A percentile compares a stretch with the other conserved stretches of the same genome.
phyloP scores from a whole-genome alignment of 2,888 invertebrate species.

The Drosophila ochracea region DNA sequence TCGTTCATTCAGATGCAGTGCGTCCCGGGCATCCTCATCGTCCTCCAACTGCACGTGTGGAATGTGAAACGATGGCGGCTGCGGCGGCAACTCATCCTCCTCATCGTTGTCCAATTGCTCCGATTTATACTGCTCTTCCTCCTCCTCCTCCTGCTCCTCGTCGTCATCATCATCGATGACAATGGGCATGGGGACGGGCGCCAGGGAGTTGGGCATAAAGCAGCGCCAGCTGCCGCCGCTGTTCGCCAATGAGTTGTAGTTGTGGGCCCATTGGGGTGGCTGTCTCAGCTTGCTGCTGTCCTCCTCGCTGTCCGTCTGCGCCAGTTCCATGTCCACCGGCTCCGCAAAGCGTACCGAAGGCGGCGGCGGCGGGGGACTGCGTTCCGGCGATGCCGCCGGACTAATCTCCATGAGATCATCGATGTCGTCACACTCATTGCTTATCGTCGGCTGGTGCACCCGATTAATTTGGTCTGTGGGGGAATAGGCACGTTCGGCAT shows the following conservation, averaged over 20 bases:
- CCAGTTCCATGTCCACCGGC: slow-evolving; percentile 85
- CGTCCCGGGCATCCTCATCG: slow-evolving; percentile 70
- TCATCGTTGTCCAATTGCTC: slow-evolving; percentile 20
- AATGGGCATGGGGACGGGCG: slow-evolving; percentile 67
- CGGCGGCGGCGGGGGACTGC: slow-evolving; percentile 65
- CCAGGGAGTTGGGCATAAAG: slow-evolving; percentile 54
- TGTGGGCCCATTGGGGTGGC: slow-evolving; percentile 43
- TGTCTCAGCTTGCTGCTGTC: slow-evolving; percentile 9
- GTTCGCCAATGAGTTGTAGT: slow-evolving; percentile 37
- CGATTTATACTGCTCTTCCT: background rate
- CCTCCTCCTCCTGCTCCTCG: slow-evolving; percentile 23
- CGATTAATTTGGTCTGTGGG: slow-evolving; percentile 84
- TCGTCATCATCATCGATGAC: slow-evolving; percentile 62
- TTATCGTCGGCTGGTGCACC: slow-evolving; percentile 54
- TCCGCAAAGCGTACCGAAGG: slow-evolving; percentile 45
- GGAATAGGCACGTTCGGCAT: slow-evolving; percentile 84
- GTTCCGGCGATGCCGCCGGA: slow-evolving; percentile 83
- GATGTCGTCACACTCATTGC: slow-evolving; percentile 61
- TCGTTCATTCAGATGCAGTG: slow-evolving; percentile 47
- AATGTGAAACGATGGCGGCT: slow-evolving; percentile 69
- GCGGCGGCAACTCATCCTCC: slow-evolving; percentile 61
- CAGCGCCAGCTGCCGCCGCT: slow-evolving; percentile 60
- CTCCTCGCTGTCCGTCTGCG: slow-evolving; percentile 83
- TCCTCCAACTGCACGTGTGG: slow-evolving; percentile 58
- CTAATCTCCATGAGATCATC: slow-evolving; percentile 83